Base-by-base conservation (phyloP, 2,113 vertebrate species). In the Bambusicola thoracicus region DNA sequence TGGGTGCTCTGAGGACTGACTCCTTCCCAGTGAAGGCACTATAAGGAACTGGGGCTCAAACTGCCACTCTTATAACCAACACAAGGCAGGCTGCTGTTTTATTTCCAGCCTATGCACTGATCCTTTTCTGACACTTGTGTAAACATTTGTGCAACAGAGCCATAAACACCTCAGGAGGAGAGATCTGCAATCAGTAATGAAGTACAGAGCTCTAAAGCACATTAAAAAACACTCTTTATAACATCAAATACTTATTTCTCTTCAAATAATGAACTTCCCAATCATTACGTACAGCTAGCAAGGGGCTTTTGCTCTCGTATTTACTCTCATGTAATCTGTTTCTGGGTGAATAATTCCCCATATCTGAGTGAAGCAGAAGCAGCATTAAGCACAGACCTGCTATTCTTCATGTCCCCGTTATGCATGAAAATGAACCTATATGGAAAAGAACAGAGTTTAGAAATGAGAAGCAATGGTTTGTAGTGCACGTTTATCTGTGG, bases 31-130 rank as follows among this genome's bases (percentile, higher is more conserved):
- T 49, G 74, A 85, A 87, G 91, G 79, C 59, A 58, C 58, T 58
- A 34, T 20, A 66, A 61, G 86, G 88, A 96, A 95, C 11, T 85
- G 51, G 86, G 75, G 81, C 89, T 43, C 77, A 89, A 87, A 91
- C 94, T 86, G 76, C 66, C 44, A 1, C 25, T 63, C 78, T 76
- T 94, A 48, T 20, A 78, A 61, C 43, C 69, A 63, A 91, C 85
- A 66, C 78, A 8, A 5, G 89, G 94, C 92, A 93, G 76, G 65
- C 81, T 70, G 46, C 70, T 76, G 44, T 51, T 91, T 67, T 85
- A 41, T 88, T 92, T 84, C 68, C 85, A 81, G 32, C 78, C 70
- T 43, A 13, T 32, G 49, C 24, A 51, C 44, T 70, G 29, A 53
- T 88, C 93, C 41, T 72, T 84, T 90, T 15, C 76, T 88, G 72